These are phyloP conservation scores for Ictalurus punctatus DNA, from an alignment of 2,113 vertebrate species.

Conservation along the genomic window DNA sequence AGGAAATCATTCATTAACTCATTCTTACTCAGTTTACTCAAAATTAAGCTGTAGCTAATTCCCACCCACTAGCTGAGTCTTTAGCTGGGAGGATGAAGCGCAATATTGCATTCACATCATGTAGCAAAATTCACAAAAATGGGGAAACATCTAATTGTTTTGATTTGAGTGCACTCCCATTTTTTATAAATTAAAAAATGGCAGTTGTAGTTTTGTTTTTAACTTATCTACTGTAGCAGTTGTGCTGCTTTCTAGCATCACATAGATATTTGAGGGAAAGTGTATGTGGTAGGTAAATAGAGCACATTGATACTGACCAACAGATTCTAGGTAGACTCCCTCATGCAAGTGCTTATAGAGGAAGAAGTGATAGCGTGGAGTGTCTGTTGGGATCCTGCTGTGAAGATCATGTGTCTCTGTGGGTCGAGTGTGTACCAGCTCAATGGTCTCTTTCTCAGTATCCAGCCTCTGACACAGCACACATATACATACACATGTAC, in stretches of 20 bases:
- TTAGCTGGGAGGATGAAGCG: not conserved
- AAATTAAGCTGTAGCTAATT: not conserved
- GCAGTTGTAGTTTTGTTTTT: not conserved
- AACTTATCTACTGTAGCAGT: not conserved
- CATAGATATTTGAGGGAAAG: not conserved
- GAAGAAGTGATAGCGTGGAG: slow-evolving; percentile 96
- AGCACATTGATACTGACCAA: slow-evolving; percentile 75
- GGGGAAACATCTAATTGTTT: not conserved
- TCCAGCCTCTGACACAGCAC: slow-evolving; percentile 82
- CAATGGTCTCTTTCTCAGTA: slow-evolving; percentile 88
- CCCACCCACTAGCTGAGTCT: not conserved
- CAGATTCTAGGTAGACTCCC: slow-evolving; percentile 89
- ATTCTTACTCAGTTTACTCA: not conserved
- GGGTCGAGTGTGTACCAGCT: slow-evolving; percentile 87
- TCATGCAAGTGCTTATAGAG: slow-evolving; percentile 94
- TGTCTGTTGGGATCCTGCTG: slow-evolving; percentile 85
- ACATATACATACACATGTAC: slow-evolving; percentile 23
- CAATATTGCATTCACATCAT: not conserved
- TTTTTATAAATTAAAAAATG: not conserved
- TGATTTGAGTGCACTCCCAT: not conserved
- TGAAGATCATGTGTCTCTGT: slow-evolving; percentile 87
- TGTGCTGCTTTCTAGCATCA: not conserved
- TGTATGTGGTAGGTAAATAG: not conserved
- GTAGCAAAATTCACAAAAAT: not conserved
- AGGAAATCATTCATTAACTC: not conserved